Conservation (phyloP, 1,140 invertebrate species). For the Telenomus remus region DNA sequence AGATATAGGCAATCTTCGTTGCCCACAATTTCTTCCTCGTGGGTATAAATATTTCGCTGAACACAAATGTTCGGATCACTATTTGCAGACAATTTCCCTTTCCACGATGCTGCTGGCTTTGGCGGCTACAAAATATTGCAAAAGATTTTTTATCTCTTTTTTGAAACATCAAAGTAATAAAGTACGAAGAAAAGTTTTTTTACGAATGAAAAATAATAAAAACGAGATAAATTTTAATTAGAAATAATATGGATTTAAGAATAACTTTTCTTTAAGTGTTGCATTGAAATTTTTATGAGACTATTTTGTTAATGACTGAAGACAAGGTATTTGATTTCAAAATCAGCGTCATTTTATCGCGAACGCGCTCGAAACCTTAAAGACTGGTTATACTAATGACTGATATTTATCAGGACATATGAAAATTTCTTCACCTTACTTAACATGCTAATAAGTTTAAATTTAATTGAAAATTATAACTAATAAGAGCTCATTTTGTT, state of each 20-base stretch:
- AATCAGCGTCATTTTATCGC: constrained; percentile 8
- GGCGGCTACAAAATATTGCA: constrained; percentile 75
- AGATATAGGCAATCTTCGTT: constrained; percentile 90
- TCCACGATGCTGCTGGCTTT: constrained; percentile 78
- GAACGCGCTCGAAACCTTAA: constrained; percentile 9
- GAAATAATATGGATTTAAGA: background rate
- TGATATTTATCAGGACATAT: constrained; percentile 9
- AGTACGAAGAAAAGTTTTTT: too few species aligned
- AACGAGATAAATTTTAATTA: too few species aligned
- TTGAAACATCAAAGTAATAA: too few species aligned
- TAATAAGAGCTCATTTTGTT: background rate
- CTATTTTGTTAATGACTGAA: constrained; percentile 15
- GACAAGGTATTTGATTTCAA: constrained; percentile 22
- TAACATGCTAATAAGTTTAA: background rate
- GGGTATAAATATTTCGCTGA: constrained; percentile 83
- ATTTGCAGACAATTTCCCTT: constrained; percentile 77
- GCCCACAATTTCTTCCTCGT: constrained; percentile 79
- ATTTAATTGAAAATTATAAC: background rate
- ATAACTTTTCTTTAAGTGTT: background rate
- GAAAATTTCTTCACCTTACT: constrained; percentile 5
- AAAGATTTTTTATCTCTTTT: constrained; percentile 1
- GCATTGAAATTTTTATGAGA: background rate
- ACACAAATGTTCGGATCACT: constrained; percentile 81
- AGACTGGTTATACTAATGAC: constrained; percentile 12
- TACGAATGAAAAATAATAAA: background rate